Evolutionary conservation across 2,797 vertebrate species (phyloP).

Genomic region (Gambelia wislizenii): DNA sequence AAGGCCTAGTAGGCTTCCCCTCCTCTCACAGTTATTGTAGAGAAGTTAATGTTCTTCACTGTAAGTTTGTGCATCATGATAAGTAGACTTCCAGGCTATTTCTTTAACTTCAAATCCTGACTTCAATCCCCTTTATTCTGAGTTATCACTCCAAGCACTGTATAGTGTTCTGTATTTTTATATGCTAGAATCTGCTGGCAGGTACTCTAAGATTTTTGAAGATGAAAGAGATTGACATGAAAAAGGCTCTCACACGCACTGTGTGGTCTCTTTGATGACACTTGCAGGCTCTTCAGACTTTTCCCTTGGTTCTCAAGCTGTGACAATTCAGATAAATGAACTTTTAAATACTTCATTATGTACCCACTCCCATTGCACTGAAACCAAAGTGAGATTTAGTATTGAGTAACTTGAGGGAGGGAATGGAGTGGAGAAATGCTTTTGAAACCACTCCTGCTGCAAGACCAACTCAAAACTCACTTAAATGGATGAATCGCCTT

Average conservation of each 20-base stretch:
- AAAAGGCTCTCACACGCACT: constrained; percentile 55
- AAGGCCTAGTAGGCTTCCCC: background rate
- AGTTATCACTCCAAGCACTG: constrained; percentile 38
- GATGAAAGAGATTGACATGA: constrained; percentile 68
- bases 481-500: constrained; percentile 31
- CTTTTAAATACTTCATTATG: constrained; percentile 64
- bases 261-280: constrained; percentile 64
- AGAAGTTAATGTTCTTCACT: background rate
- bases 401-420: background rate
- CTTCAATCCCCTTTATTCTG: constrained; percentile 44
- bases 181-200: constrained; percentile 48
- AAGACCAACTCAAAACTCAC: constrained; percentile 40
- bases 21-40: background rate
- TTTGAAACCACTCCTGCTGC: constrained; percentile 22
- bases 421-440: constrained; percentile 19
- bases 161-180: constrained; percentile 42
- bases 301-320: constrained; percentile 62
- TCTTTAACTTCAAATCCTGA: background rate
- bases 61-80: constrained; percentile 1
- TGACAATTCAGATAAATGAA: constrained; percentile 67
- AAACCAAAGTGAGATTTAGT: constrained; percentile 33
- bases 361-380: constrained; percentile 48
- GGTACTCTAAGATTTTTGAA: constrained; percentile 56
- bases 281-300: constrained; percentile 50
- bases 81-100: background rate